Evolutionary conservation across 2,888 invertebrate species (phyloP).

Genomic region (Brachynemurus nebulosus): DNA sequence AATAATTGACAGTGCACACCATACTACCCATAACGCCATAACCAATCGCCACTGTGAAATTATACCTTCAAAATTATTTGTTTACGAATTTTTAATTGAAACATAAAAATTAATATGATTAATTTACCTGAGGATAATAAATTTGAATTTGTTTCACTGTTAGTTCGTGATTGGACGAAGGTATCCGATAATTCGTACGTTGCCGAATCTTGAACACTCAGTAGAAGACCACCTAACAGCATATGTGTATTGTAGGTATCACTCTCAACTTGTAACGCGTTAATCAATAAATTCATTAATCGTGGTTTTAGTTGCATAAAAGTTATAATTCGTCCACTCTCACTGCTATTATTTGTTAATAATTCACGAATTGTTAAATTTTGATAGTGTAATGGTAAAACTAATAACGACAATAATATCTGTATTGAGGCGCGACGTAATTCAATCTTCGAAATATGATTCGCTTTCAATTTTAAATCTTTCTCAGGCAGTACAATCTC

Average conservation of each 20-base stretch:
- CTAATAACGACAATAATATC: slow-evolving; percentile 77
- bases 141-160: slow-evolving; percentile 42
- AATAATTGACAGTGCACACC: too few relatives aligned
- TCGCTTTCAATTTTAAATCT: slow-evolving; percentile 61
- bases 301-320: slow-evolving; percentile 59
- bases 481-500: slow-evolving; percentile 83
- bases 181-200: slow-evolving; percentile 57
- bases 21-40: too few relatives aligned
- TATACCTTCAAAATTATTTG: too few relatives aligned
- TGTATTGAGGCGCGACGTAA: slow-evolving; percentile 86
- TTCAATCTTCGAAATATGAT: slow-evolving; percentile 55
- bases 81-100: too few relatives aligned
- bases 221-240: slow-evolving; percentile 63
- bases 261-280: slow-evolving; percentile 68
- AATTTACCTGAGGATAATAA: slow-evolving; percentile 52
- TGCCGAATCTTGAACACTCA: slow-evolving; percentile 68
- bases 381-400: slow-evolving; percentile 86
- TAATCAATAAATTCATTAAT: slow-evolving; percentile 66
- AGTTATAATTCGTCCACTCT: slow-evolving; percentile 30
- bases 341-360: slow-evolving; percentile 37
- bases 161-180: slow-evolving; percentile 38
- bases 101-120: neutral
- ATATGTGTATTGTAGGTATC: slow-evolving; percentile 81
- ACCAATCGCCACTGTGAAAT: too few relatives aligned
- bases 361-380: slow-evolving; percentile 58